phyloP scores from a whole-genome alignment of 2,888 invertebrate genomes.

The Watsonalla cultraria region DNA sequence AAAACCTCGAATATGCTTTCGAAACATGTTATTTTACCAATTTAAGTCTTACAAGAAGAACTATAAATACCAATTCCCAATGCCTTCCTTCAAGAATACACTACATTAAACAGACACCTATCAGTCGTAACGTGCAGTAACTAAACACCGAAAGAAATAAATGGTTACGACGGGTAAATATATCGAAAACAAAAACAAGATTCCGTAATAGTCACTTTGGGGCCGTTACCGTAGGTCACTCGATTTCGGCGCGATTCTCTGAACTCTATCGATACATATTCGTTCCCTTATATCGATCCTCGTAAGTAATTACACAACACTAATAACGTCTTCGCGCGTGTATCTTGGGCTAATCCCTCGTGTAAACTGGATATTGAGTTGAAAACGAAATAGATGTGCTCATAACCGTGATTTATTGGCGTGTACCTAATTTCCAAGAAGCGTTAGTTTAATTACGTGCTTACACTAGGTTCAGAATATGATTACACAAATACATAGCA shows the following conservation, averaged over 20 bases:
- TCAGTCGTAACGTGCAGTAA: background rate
- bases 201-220: constrained; percentile 55
- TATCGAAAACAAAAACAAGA: constrained; percentile 40
- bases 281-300: constrained; percentile 35
- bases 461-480: constrained; percentile 7
- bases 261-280: constrained; percentile 43
- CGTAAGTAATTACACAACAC: constrained; percentile 54
- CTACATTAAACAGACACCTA: background rate
- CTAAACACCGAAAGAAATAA: constrained; percentile 22
- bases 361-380: constrained; percentile 17
- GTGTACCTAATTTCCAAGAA: background rate
- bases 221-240: constrained; percentile 52
- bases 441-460: constrained; percentile 8
- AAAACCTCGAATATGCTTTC: no score
- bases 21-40: no score
- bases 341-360: constrained; percentile 30
- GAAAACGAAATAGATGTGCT: constrained; percentile 18
- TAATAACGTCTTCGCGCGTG: constrained; percentile 44
- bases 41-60: no score
- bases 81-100: background rate
- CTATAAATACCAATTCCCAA: no score
- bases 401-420: constrained; percentile 8
- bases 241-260: constrained; percentile 45
- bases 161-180: constrained; percentile 35
- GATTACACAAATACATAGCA: constrained; percentile 17